Evolutionary conservation across 2,113 vertebrate species (phyloP), one percentile per base, ranked within the genome.

Genomic region (Corythaixoides concolor): DNA sequence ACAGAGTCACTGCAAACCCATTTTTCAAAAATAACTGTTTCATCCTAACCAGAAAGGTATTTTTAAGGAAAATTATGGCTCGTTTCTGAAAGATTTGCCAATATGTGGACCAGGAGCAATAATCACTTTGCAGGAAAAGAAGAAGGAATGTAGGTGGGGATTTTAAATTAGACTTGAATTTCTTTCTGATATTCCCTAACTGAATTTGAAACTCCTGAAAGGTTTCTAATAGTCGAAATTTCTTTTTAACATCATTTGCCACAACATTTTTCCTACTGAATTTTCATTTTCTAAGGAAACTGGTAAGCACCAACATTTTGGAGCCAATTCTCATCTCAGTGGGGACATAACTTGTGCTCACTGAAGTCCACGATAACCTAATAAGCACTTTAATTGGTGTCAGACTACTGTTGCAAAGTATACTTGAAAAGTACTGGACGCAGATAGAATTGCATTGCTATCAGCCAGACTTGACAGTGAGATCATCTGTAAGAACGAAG

Each of bases 81-180:
- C 58, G 35, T 86, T 90, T 92, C 2, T 9, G 49, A 78, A 76
- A 86, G 88, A 90, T 84, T n/a, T 92, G 43, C 45, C 90, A 92
- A 33, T 28, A 62, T 1, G 0, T n/a, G 35, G 76, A 89, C 27
- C 26, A 74, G 49, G 7, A 90, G 60, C 75, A 86, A 90, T 68
- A 93, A 90, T 15, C 53, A 18, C 47, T 88, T 81, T 41, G 70
- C 53, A 79, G 81, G 22, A 90, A 72, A 73, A 84, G 86, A 35
- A 78, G 85, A 69, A 2, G 11, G 84, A 73, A 87, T 60, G 89
- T 85, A 69, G 64, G 90, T 75, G 90, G 28, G 50, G 35, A 87
- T 85, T 95, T 89, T 53, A 94, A 91, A 94, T 85, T 49, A 73
- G 69, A 68, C 62, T 93, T 86, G 56, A 68, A 92, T 75, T 92